Evolutionary conservation across 2,113 vertebrate species (phyloP), one percentile per base, ranked within the genome.

Genomic region (cattle (Bos taurus)): DNA sequence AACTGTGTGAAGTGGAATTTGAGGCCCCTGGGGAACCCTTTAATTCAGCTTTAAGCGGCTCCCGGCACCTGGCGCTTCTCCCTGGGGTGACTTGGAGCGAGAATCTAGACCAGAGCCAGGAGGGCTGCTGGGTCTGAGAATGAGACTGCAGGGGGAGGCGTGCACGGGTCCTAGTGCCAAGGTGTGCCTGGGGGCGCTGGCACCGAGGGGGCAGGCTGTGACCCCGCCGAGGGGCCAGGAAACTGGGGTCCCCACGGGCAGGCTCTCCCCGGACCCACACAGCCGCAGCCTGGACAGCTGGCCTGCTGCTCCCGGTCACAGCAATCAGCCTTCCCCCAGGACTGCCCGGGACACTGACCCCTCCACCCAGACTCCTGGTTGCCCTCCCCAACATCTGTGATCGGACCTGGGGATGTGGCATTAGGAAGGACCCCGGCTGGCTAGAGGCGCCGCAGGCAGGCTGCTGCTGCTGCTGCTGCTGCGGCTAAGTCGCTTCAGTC

Each of bases 201-300:
- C 33, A 1, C 7, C 0, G 0, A 9, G 82, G 13, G 28, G 16
- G 9, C 40, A 6, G 87, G 59, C 2, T 2, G 1, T 2, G 11
- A 36, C 67, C 62, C 54, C 0, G 0, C 1, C 1, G 1, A 17
- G 21, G 25, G 57, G 25, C 56, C 4, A 2, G 33, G 92, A 25
- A 33, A 25, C 30, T 6, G 3, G 7, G 33, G 60, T 13, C 6
- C 33, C 77, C 36, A 3, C 0, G 0, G 16, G 21, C 43, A 30
- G 0, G 2, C n/a, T 21, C 30, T 15, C 57, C 50, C 54, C 0
- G 0, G 1, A 0, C 0, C 28, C 7, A 7, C 88, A 26, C 0
- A 4, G 86, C 81, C 2, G 5, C 36, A 16, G 74, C 36, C 9
- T 4, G 0, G 19, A 60, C 25, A 54, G 52, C 23, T 8, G 52